Evolutionary conservation across 2,797 vertebrate genomes (phyloP), one percentile per base, ranked within the genome.

Genomic region (Macropodus opercularis): DNA sequence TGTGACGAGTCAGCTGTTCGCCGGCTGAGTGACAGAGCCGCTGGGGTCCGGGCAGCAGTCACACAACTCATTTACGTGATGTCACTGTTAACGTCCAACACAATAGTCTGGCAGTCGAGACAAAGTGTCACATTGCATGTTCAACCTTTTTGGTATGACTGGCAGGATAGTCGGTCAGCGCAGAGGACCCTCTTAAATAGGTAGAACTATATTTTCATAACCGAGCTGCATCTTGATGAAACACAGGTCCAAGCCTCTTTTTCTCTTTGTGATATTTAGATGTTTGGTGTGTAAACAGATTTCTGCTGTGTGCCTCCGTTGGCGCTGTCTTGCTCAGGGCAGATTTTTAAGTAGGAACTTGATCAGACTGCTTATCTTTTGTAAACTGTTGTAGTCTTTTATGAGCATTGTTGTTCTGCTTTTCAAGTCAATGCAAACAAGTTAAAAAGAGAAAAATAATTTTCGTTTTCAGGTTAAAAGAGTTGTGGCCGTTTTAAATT

Each of bases 121-220:
- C 19, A 27, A 53, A 47, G 59, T 72, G 75, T 80, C 70, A 75
- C 26, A 47, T 54, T 70, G 47, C 55, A 41, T 34, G 46, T 68
- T 66, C 1, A 21, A 49, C 43, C 49, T 39, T 53, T 53, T 34
- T 27, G 65, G 60, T 48, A 40, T 72, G 48, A 41, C 32, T 31
- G 46, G 46, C 18, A 13, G 19, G 34, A 27, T n/a, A 52, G 52
- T 32, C 41, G 14, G 21, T 36, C n/a, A n/a, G n/a, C n/a, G n/a
- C n/a, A n/a, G n/a, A 58, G 68, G 61, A 69, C 24, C 14, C 8
- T 46, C 19, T 29, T 0, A 6, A 3, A 38, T 13, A 26, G 26
- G n/a, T 44, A 5, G 43, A 44, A 40, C 27, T 2, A 32, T 13
- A 13, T 35, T 14, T 6, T 17, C 4, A 35, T 6, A n/a, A 31